A percentile compares a stretch with the other conserved stretches of the same genome.
Evolutionary conservation across 23 tunicate species (phyloP).

Genomic region (Styela plicata): DNA sequence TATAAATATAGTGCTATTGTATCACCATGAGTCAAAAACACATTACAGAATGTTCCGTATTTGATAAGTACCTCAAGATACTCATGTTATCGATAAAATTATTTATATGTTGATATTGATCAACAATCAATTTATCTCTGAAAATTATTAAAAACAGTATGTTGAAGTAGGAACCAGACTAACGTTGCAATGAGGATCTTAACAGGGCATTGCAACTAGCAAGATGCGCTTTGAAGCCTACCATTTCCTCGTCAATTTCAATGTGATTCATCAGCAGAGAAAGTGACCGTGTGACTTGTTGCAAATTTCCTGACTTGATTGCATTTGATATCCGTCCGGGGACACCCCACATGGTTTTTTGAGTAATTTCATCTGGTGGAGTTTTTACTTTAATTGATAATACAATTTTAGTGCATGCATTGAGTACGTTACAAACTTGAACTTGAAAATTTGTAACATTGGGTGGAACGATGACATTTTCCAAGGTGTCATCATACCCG

Average conservation of each 20-base stretch:
- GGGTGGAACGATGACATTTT: not conserved
- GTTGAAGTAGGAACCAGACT: too few species aligned
- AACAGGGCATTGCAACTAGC: too few species aligned
- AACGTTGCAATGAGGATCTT: too few species aligned
- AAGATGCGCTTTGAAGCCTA: too few species aligned
- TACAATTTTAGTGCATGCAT: not conserved
- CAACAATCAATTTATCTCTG: too few species aligned
- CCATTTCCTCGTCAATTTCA: not conserved
- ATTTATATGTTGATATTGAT: too few species aligned
- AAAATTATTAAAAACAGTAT: too few species aligned
- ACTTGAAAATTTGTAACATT: not conserved
- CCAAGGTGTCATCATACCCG: not conserved
- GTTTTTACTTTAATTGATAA: not conserved
- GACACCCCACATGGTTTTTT: not conserved
- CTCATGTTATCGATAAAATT: too few species aligned
- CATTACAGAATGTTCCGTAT: too few species aligned
- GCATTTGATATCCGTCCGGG: not conserved
- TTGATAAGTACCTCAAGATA: too few species aligned
- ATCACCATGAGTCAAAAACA: too few species aligned
- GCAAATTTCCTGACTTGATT: not conserved
- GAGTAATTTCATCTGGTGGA: not conserved
- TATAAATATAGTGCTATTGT: too few species aligned
- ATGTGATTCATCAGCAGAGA: not conserved
- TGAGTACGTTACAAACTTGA: not conserved
- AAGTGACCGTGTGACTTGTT: not conserved